Evolutionary conservation across 2,797 vertebrate species (phyloP).

Genomic region (Macropodus opercularis): DNA sequence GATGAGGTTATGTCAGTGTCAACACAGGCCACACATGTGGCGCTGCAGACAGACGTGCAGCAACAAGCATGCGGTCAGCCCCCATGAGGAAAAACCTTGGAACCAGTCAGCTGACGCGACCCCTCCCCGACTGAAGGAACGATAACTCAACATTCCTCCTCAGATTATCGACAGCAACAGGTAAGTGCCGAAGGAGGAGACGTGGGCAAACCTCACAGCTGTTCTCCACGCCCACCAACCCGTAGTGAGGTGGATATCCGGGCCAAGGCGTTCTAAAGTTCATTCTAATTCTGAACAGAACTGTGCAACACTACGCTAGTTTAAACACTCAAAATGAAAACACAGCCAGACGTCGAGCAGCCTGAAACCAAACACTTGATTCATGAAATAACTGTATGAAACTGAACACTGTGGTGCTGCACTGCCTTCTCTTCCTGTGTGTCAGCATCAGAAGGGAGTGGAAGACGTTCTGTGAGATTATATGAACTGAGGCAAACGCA

Average conservation of each 20-base stretch:
- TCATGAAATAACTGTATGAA: slow-evolving; percentile 4
- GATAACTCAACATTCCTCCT: slow-evolving; percentile 56
- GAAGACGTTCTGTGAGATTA: slow-evolving; percentile 21
- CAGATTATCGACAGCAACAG: slow-evolving; percentile 34
- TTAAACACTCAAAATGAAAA: not conserved
- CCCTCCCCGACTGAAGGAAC: slow-evolving; percentile 57
- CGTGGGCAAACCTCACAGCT: slow-evolving; percentile 28
- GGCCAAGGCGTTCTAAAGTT: not conserved
- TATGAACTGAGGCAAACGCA: slow-evolving; percentile 8
- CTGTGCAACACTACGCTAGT: not conserved
- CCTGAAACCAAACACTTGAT: slow-evolving; percentile 9
- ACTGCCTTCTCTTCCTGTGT: slow-evolving; percentile 38
- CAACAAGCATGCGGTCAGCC: slow-evolving; percentile 37
- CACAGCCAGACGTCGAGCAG: not conserved
- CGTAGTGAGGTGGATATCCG: not conserved
- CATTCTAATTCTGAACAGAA: not conserved
- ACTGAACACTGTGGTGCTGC: not conserved
- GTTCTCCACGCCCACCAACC: slow-evolving; percentile 21
- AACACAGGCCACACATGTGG: slow-evolving; percentile 34
- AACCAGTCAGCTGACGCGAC: slow-evolving; percentile 38
- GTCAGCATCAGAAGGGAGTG: slow-evolving; percentile 24
- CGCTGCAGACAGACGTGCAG: slow-evolving; percentile 42
- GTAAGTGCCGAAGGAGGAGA: slow-evolving; percentile 21
- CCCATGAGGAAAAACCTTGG: slow-evolving; percentile 18
- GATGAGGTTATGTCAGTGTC: slow-evolving; percentile 45